Evolutionary conservation across 2,888 invertebrate species (phyloP).

Genomic region (Andrena camellia): DNA sequence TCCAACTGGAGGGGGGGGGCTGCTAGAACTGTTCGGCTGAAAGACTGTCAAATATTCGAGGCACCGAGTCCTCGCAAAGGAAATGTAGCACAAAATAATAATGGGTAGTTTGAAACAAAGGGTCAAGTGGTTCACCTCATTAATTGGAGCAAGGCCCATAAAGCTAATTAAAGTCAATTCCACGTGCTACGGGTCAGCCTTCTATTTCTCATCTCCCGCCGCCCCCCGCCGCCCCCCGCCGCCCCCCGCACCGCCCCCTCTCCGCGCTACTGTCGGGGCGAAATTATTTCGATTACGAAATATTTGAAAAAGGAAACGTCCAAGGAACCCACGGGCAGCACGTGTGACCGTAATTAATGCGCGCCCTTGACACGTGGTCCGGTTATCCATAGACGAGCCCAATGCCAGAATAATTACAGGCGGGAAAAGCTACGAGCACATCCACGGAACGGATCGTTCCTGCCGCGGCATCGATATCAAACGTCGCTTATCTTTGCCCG

Average conservation of each 20-base stretch:
- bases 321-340: conserved; percentile 40
- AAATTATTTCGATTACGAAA: conserved; percentile 23
- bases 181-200: conserved; percentile 22
- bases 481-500: background rate
- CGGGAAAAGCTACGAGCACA: conserved; percentile 39
- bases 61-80: conserved; percentile 15
- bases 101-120: conserved; percentile 31
- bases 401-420: conserved; percentile 65
- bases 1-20: no score
- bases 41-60: background rate
- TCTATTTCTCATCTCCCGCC: conserved; percentile 41
- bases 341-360: conserved; percentile 61
- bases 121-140: conserved; percentile 58
- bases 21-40: no score
- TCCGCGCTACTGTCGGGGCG: background rate
- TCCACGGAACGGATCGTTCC: background rate
- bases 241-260: background rate
- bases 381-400: conserved; percentile 54
- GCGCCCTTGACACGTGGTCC: conserved; percentile 69
- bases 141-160: conserved; percentile 57
- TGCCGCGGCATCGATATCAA: background rate
- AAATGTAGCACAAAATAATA: conserved; percentile 48
- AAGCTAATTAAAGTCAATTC: conserved; percentile 54
- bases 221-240: background rate
- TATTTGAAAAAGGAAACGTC: conserved; percentile 31